A percentile compares a stretch with the other conserved stretches of the same genome.
Evolutionary conservation across 2,797 vertebrate genomes (phyloP).

Genomic region (Aplochiton taeniatus): DNA sequence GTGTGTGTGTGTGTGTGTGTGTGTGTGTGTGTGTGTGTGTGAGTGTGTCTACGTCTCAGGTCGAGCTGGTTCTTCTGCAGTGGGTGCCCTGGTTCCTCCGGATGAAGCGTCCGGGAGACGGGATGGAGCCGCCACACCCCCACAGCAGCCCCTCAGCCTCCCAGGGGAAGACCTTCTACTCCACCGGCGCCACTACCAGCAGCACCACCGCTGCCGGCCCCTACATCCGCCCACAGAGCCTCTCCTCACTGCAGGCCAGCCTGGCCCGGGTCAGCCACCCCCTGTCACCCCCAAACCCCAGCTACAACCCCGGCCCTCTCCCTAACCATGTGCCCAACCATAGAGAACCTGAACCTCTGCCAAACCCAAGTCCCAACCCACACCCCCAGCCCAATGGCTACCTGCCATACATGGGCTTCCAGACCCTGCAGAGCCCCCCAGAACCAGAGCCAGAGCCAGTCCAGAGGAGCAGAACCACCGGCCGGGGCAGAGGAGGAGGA

Average conservation of each 20-base stretch:
- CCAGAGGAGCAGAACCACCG: conserved; percentile 51
- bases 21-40: neutral
- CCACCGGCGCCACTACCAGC: conserved; percentile 59
- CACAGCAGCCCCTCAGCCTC: conserved; percentile 67
- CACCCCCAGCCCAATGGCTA: conserved; percentile 73
- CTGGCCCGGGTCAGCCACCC: conserved; percentile 60
- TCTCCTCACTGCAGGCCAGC: conserved; percentile 62
- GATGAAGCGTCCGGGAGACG: conserved; percentile 80
- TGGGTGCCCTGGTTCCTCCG: conserved; percentile 82
- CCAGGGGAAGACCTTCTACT: conserved; percentile 67
- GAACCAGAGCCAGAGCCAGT: conserved; percentile 65
- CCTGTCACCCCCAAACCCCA: conserved; percentile 34
- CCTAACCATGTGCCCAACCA: conserved; percentile 41
- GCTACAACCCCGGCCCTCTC: conserved; percentile 39
- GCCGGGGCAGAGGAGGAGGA: conserved; percentile 29
- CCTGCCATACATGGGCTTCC: conserved; percentile 74
- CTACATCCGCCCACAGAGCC: conserved; percentile 62
- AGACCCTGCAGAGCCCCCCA: conserved; percentile 64
- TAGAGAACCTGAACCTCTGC: conserved; percentile 32
- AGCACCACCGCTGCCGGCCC: conserved; percentile 59
- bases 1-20: neutral
- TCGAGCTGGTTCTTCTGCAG: conserved; percentile 77
- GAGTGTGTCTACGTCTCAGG: conserved; percentile 47
- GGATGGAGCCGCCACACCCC: conserved; percentile 55
- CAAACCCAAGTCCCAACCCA: conserved; percentile 43